Percentiles rank a stretch among this genome's conserved stretches.
Evolutionary conservation across 2,113 vertebrate species (phyloP).

Genomic region (Austrofundulus limnaeus): DNA sequence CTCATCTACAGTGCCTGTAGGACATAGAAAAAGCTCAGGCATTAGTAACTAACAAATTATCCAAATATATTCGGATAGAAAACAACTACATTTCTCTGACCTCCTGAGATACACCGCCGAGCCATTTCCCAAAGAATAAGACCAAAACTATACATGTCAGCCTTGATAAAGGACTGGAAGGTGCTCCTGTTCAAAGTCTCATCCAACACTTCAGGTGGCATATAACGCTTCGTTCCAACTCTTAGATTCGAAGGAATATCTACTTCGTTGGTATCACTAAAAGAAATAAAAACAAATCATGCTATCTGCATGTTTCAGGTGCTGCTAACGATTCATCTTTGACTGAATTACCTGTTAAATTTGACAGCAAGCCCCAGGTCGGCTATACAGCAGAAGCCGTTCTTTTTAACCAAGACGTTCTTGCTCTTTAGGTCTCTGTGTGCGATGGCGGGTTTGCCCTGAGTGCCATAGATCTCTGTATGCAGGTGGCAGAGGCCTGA

Average conservation of each 20-base stretch:
- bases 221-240: conserved; percentile 97
- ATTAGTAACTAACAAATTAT: conserved; percentile 5
- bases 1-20: conserved; percentile 91
- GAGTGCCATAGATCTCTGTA: conserved; percentile 96
- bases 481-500: conserved; percentile 96
- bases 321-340: background rate
- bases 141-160: conserved; percentile 98
- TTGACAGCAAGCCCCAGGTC: conserved; percentile 96
- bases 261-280: conserved; percentile 94
- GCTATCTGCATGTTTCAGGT: background rate
- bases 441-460: conserved; percentile 96
- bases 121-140: conserved; percentile 97
- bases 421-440: conserved; percentile 98
- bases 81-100: conserved; percentile 68
- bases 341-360: conserved; percentile 87
- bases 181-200: conserved; percentile 92
- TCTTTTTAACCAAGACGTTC: conserved; percentile 97
- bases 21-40: background rate
- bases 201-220: conserved; percentile 96
- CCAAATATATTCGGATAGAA: background rate
- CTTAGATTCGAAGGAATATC: conserved; percentile 94
- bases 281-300: background rate
- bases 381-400: conserved; percentile 93
- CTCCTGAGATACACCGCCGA: conserved; percentile 92
- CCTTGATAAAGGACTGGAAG: conserved; percentile 98